Evolutionary conservation across 2,797 vertebrate genomes (phyloP).

Genomic region (Lacerta bilineata): DNA sequence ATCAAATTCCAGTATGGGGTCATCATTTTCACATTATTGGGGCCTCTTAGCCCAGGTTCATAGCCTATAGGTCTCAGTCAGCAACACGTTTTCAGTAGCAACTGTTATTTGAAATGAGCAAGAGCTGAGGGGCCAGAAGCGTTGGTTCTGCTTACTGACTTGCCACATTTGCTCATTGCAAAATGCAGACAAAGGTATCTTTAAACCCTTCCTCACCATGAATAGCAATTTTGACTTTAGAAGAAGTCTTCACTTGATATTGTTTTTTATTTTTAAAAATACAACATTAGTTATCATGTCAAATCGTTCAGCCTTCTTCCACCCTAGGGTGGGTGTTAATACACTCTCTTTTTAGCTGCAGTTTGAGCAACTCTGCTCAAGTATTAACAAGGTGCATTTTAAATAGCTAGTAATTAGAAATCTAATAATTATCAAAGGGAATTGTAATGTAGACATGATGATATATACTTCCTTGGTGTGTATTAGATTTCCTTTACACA

Average conservation of each 20-base stretch:
- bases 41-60: background rate
- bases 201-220: background rate
- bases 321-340: background rate
- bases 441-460: background rate
- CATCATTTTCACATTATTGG: background rate
- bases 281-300: background rate
- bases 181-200: background rate
- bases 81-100: background rate
- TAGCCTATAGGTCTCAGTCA: background rate
- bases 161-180: background rate
- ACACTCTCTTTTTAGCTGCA: background rate
- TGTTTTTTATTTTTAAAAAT: background rate
- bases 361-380: background rate
- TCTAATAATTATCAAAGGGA: background rate
- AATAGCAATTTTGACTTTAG: background rate
- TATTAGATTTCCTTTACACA: background rate
- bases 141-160: background rate
- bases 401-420: background rate
- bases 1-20: background rate
- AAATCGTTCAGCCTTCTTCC: background rate
- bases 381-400: background rate
- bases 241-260: too few relatives aligned
- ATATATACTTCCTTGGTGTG: background rate
- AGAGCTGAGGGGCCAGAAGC: too few relatives aligned
- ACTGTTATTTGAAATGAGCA: background rate